Percentiles rank a stretch among this genome's conserved stretches.
These are phyloP conservation scores for Chalcosyrphus nemorum DNA, from an alignment of 2,888 invertebrate genomes.

Conservation along the genomic window DNA sequence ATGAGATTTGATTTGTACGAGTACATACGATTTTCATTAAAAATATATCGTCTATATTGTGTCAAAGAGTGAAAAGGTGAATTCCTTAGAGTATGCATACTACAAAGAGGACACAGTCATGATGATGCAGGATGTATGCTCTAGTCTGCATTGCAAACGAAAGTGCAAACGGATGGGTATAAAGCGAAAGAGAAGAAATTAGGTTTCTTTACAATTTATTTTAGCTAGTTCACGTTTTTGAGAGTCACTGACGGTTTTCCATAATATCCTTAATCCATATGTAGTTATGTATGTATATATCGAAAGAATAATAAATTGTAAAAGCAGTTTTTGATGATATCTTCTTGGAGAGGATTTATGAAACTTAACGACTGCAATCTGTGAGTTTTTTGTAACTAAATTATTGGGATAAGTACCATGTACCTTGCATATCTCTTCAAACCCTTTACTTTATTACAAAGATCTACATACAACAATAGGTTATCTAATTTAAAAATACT, in stretches of 20 bases:
- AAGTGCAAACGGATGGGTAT: neutral
- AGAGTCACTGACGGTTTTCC: neutral
- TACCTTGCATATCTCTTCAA: no score
- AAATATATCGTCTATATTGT: slow-evolving; percentile 65
- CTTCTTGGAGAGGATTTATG: neutral
- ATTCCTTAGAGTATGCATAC: slow-evolving; percentile 25
- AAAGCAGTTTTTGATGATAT: neutral
- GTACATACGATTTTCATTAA: slow-evolving; percentile 63
- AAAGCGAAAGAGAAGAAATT: neutral
- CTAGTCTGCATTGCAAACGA: slow-evolving; percentile 14
- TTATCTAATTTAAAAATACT: no score
- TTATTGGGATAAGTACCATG: no score
- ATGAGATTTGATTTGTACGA: slow-evolving; percentile 68
- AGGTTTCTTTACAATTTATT: neutral
- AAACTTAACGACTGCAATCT: no score
- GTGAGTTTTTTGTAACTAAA: no score
- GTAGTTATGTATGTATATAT: neutral
- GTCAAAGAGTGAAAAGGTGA: slow-evolving; percentile 50
- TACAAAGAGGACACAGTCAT: neutral
- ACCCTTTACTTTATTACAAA: no score
- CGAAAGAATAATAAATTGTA: neutral
- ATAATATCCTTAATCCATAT: neutral
- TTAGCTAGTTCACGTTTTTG: neutral
- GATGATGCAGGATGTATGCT: neutral
- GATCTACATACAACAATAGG: no score